Percentiles rank a stretch among this genome's conserved stretches.
Conservation (phyloP, 2,888 invertebrate species). For the Colostygia pectinataria region DNA sequence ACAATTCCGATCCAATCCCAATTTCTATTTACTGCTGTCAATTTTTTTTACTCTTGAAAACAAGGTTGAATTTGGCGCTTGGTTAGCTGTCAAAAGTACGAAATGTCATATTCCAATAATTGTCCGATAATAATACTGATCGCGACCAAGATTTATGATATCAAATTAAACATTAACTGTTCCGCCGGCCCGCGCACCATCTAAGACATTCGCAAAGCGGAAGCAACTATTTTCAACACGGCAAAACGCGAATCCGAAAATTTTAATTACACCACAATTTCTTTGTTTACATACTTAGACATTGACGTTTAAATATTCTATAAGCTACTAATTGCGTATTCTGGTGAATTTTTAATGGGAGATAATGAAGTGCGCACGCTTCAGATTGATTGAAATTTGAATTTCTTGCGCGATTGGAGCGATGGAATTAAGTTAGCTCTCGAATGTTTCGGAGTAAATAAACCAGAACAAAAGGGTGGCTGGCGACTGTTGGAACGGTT, state of each 20-base stretch:
- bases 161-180: constrained; percentile 77
- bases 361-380: constrained; percentile 64
- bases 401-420: constrained; percentile 71
- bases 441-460: constrained; percentile 73
- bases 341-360: constrained; percentile 77
- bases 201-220: constrained; percentile 75
- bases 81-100: too few species aligned
- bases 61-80: too few species aligned
- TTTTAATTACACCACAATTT: constrained; percentile 73
- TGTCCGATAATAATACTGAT: too few species aligned
- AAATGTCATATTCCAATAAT: too few species aligned
- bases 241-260: constrained; percentile 66
- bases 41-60: too few species aligned
- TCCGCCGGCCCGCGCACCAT: constrained; percentile 54
- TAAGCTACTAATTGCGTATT: constrained; percentile 70
- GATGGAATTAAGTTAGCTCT: constrained; percentile 70
- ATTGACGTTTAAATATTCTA: constrained; percentile 75
- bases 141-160: constrained; percentile 71
- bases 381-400: constrained; percentile 77
- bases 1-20: too few species aligned
- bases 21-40: too few species aligned
- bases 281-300: constrained; percentile 69
- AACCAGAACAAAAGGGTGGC: constrained; percentile 56
- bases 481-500: constrained; percentile 41
- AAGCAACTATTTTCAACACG: constrained; percentile 65